Evolutionary conservation across 1,140 invertebrate species (phyloP).

Genomic region (Zaprionus taronus): DNA sequence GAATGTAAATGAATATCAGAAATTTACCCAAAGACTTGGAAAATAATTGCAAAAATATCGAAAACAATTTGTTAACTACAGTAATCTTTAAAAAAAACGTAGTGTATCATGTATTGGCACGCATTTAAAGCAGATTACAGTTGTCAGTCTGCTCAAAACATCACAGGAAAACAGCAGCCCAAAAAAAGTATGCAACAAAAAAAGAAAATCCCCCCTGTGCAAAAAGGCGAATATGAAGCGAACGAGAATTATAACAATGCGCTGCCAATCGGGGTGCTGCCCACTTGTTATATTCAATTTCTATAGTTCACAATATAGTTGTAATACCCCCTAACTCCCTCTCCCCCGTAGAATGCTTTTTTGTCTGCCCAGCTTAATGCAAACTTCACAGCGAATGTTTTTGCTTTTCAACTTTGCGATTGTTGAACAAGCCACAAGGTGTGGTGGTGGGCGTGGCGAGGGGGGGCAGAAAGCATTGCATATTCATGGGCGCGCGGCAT

Average conservation of each 20-base stretch:
- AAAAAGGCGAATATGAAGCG: slow-evolving; percentile 2
- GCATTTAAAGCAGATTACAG: slow-evolving; percentile 4
- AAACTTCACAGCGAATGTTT: slow-evolving; percentile 1
- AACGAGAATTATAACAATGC: slow-evolving; percentile 34
- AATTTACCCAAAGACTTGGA: too few relatives aligned
- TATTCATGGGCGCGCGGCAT: slow-evolving; percentile 66
- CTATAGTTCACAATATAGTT: slow-evolving; percentile 41
- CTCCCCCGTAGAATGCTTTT: not conserved
- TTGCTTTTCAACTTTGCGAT: slow-evolving; percentile 35
- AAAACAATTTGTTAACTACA: not conserved
- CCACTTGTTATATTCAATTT: slow-evolving; percentile 41
- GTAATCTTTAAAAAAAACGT: not conserved
- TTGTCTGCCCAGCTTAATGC: not conserved
- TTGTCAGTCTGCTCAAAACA: slow-evolving; percentile 8
- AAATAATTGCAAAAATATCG: too few relatives aligned
- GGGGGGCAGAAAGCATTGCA: slow-evolving; percentile 48
- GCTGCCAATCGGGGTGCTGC: slow-evolving; percentile 1
- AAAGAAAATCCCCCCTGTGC: not conserved
- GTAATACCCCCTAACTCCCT: slow-evolving; percentile 4
- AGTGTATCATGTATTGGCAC: not conserved
- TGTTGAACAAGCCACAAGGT: slow-evolving; percentile 46
- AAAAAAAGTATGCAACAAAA: not conserved
- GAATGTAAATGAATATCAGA: too few relatives aligned
- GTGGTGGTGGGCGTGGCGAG: slow-evolving; percentile 1
- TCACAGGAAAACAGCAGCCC: not conserved